These are phyloP conservation scores for Drosophila rufa DNA, from an alignment of 1,140 invertebrate species.

Conservation along the genomic window DNA sequence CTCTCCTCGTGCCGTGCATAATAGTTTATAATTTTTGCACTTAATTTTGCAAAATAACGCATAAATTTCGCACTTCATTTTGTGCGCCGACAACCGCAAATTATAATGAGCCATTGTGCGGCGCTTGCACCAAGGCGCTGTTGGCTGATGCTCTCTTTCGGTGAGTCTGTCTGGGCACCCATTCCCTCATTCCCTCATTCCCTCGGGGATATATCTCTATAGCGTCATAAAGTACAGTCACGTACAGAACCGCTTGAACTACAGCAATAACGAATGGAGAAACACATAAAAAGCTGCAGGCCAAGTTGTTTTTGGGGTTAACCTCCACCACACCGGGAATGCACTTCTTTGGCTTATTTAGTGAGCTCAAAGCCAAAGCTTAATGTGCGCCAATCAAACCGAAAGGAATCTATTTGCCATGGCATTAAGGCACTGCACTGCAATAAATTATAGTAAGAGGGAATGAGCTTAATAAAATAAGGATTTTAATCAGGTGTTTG, in stretches of 20 bases:
- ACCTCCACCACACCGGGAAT: conserved; percentile 22
- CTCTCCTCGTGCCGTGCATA: conserved; percentile 22
- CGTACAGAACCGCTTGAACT: conserved; percentile 59
- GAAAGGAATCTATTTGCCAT: conserved; percentile 24
- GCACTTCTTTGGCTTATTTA: conserved; percentile 41
- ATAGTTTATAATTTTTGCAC: conserved; percentile 81
- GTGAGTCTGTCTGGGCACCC: conserved; percentile 3
- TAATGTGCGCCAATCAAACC: conserved; percentile 39
- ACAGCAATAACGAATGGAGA: conserved; percentile 57
- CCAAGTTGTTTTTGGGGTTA: conserved; percentile 13
- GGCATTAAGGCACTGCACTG: conserved; percentile 9
- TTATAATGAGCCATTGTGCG: conserved; percentile 77
- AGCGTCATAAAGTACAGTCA: conserved; percentile 67
- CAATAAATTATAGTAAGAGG: neutral
- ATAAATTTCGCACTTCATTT: conserved; percentile 77
- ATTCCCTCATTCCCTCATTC: neutral
- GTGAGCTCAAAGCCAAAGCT: conserved; percentile 12
- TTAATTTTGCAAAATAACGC: conserved; percentile 72
- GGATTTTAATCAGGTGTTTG: neutral
- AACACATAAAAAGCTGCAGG: conserved; percentile 50
- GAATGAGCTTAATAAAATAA: neutral
- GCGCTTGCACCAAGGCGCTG: conserved; percentile 54
- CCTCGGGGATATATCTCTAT: conserved; percentile 20
- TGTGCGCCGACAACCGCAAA: conserved; percentile 72
- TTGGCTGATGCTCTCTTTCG: conserved; percentile 17